Evolutionary conservation across 2,888 invertebrate species (phyloP).

Genomic region (Volucella zonaria): DNA sequence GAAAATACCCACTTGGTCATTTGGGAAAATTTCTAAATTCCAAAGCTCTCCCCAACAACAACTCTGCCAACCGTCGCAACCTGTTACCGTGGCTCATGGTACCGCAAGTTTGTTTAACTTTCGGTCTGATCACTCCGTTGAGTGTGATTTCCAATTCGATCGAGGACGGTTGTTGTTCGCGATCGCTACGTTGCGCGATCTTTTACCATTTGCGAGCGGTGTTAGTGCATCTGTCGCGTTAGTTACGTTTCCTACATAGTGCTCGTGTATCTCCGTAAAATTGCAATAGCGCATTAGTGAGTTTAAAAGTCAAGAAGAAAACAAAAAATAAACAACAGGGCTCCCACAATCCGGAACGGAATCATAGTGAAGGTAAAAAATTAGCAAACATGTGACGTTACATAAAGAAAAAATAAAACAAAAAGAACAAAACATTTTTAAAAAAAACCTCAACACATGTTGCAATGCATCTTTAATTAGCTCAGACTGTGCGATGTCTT

Average conservation of each 20-base stretch:
- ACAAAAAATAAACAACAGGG: neutral
- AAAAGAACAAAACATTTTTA: neutral
- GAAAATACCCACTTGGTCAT: slow-evolving; percentile 27
- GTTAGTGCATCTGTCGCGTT: neutral
- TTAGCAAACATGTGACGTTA: slow-evolving; percentile 15
- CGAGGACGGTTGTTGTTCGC: slow-evolving; percentile 36
- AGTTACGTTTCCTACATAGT: neutral
- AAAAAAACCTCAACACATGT: neutral
- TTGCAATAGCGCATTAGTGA: neutral
- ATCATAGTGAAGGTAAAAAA: slow-evolving; percentile 44
- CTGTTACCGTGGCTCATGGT: slow-evolving; percentile 41
- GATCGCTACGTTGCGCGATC: neutral
- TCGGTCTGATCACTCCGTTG: slow-evolving; percentile 19
- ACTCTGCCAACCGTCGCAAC: slow-evolving; percentile 24
- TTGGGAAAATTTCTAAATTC: neutral
- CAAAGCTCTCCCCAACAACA: slow-evolving; percentile 2
- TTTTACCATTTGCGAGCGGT: neutral
- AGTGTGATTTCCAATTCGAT: slow-evolving; percentile 38
- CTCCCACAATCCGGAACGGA: too few species aligned
- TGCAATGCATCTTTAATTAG: slow-evolving; percentile 23
- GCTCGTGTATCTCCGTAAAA: neutral
- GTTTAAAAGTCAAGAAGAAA: slow-evolving; percentile 7
- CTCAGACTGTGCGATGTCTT: neutral
- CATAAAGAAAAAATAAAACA: neutral
- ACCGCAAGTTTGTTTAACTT: slow-evolving; percentile 25